Percentiles rank a stretch among this genome's conserved stretches.
These are phyloP conservation scores for Trypoxylus dichotomus DNA, from an alignment of 1,140 invertebrate species.

Conservation along the genomic window DNA sequence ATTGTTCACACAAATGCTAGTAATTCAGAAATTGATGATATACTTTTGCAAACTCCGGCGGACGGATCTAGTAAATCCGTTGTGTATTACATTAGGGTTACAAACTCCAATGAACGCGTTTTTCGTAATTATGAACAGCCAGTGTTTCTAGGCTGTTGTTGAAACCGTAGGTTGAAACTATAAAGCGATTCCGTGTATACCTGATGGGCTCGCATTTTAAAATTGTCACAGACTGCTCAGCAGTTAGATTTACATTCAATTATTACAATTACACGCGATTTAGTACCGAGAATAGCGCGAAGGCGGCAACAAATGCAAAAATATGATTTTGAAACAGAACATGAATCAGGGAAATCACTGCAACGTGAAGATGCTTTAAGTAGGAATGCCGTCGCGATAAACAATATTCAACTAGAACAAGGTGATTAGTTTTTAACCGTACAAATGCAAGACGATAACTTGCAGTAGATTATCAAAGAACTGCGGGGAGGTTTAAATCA, in stretches of 20 bases:
- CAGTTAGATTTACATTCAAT: conserved; percentile 42
- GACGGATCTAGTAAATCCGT: too few species aligned
- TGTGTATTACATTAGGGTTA: too few species aligned
- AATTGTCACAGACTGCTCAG: conserved; percentile 50
- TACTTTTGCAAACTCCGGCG: too few species aligned
- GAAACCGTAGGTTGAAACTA: conserved; percentile 39
- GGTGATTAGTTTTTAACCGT: too few species aligned
- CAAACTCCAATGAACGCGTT: too few species aligned
- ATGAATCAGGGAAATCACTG: too few species aligned
- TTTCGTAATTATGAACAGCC: too few species aligned
- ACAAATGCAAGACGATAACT: too few species aligned
- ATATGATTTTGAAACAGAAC: conserved; percentile 46
- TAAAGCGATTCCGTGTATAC: conserved; percentile 48
- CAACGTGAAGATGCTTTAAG: conserved; percentile 51
- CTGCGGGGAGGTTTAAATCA: too few species aligned
- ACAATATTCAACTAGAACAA: too few species aligned
- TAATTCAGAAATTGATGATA: too few species aligned
- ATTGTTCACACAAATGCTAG: conserved; percentile 32
- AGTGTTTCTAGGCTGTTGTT: too few species aligned
- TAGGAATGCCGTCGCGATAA: conserved; percentile 36
- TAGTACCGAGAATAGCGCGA: conserved; percentile 45
- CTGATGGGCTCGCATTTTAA: conserved; percentile 48
- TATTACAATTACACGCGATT: conserved; percentile 49
- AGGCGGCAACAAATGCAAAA: conserved; percentile 50
- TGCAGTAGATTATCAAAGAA: background rate